phyloP scores from a whole-genome alignment of 2,888 invertebrate species.

The Eristalis arbustorum region DNA sequence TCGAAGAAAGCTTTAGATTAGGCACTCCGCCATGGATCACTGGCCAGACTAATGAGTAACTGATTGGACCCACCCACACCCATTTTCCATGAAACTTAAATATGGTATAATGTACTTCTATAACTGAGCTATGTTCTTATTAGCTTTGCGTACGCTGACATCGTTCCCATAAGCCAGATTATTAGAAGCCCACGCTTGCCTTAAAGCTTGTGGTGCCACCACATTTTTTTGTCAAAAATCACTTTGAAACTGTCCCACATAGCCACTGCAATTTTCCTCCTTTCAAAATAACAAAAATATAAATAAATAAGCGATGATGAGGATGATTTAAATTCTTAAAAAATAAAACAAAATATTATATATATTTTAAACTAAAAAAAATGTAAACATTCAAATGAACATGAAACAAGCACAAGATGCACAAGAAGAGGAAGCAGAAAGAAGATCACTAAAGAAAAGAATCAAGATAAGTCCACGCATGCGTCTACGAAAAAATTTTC shows the following conservation, averaged over 20 bases:
- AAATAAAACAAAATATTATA: not conserved
- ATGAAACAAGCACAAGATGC: conserved; percentile 37
- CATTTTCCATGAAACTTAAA: too few relatives aligned
- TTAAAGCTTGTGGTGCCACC: too few relatives aligned
- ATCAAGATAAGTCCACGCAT: conserved; percentile 4
- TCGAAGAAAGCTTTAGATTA: too few relatives aligned
- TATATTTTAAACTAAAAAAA: not conserved
- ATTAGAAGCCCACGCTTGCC: too few relatives aligned
- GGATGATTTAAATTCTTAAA: conserved; percentile 54
- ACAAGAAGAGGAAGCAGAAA: conserved; percentile 7
- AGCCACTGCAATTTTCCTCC: not conserved
- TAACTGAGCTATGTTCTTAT: too few relatives aligned
- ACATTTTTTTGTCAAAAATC: not conserved
- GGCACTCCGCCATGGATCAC: too few relatives aligned
- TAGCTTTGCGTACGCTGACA: too few relatives aligned
- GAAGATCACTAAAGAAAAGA: not conserved
- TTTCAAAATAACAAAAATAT: not conserved
- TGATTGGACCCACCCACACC: too few relatives aligned
- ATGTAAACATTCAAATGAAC: conserved; percentile 33
- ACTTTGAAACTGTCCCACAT: conserved; percentile 33
- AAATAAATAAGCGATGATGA: conserved; percentile 60
- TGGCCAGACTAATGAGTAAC: too few relatives aligned
- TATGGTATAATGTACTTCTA: too few relatives aligned
- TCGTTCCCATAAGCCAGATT: too few relatives aligned
- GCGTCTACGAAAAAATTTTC: conserved; percentile 14